Base-by-base conservation (phyloP, 2,888 invertebrate genomes). In the Dascillus cervinus region DNA sequence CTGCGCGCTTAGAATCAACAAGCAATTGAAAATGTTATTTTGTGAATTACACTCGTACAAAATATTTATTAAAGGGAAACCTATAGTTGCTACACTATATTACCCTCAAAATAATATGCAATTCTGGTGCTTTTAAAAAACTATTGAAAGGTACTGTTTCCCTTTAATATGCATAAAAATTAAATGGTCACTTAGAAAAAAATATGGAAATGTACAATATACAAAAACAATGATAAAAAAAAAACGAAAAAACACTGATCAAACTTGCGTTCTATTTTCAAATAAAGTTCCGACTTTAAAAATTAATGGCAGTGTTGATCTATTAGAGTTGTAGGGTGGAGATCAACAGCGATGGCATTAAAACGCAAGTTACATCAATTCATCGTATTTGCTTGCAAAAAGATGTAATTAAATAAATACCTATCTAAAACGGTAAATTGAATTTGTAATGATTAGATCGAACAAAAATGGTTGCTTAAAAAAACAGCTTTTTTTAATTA, bases 251-350 rank as follows among this genome's bases (percentile, higher is more conserved):
- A 30, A 27, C 29, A 34, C 34, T 39, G 35, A 39, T 23, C 29
- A 39, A 31, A 12, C 34, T 37, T 38, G 41, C 41, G 41, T 27
- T 32, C 28, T 34, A 10, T 23, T 13, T 25, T 37, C 37, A 15
- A 36, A 32, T 37, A 38, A 37, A 38, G 39, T 36, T 42, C 37
- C 41, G 44, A 46, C 43, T 30, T 34, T 36, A 29, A 34, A 20
- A 39, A 37, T 6, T 17, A 41, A 50, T 52, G 55, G 55, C 55
- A 55, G 55, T 55, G 53, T 52, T 52, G 43, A 48, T 39, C 39
- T 51, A 53, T 53, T 55, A 53, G 53, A 48, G 41, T 44, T 41
- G 30, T 38, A 25, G 11, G n/a, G 12, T 20, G 34, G 47, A 50
- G 47, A 53, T 52, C 49, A 47, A 52, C 47, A 27, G 22, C 29